Evolutionary conservation across 1,140 invertebrate species (phyloP).

Genomic region (Limonius californicus): DNA sequence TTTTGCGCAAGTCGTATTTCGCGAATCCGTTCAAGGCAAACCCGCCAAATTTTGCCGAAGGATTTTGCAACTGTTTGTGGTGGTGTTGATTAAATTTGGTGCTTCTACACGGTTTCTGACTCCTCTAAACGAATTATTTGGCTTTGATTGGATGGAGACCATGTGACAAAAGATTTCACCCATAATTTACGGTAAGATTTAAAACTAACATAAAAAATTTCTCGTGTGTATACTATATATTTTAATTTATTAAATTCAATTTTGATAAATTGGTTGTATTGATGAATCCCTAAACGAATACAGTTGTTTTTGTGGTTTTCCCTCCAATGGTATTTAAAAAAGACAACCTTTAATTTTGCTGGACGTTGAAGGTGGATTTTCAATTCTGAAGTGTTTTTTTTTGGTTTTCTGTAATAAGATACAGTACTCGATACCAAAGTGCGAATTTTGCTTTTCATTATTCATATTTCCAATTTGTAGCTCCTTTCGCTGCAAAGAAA

Average conservation of each 20-base stretch:
- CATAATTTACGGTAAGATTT: slow-evolving; percentile 19
- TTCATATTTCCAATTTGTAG: too few relatives aligned
- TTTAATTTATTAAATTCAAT: not conserved
- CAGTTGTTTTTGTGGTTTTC: too few relatives aligned
- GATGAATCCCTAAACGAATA: too few relatives aligned
- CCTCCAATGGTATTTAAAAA: too few relatives aligned
- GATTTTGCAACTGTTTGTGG: not conserved
- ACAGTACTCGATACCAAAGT: too few relatives aligned
- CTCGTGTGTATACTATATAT: not conserved
- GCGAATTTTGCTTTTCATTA: too few relatives aligned
- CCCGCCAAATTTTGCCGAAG: not conserved
- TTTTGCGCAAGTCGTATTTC: not conserved
- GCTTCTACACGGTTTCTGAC: not conserved
- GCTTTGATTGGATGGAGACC: slow-evolving; percentile 3
- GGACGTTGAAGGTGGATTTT: not conserved
- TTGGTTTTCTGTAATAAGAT: too few relatives aligned
- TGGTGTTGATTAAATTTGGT: not conserved
- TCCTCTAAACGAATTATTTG: not conserved
- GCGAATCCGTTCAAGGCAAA: not conserved
- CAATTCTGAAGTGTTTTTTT: too few relatives aligned
- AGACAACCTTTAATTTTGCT: too few relatives aligned
- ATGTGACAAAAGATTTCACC: slow-evolving; percentile 16
- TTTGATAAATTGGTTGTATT: not conserved
- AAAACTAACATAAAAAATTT: not conserved
- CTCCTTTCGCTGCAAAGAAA: too few relatives aligned